These are phyloP conservation scores for Picathartes gymnocephalus DNA, from an alignment of 2,113 vertebrate genomes.

Conservation along the genomic window DNA sequence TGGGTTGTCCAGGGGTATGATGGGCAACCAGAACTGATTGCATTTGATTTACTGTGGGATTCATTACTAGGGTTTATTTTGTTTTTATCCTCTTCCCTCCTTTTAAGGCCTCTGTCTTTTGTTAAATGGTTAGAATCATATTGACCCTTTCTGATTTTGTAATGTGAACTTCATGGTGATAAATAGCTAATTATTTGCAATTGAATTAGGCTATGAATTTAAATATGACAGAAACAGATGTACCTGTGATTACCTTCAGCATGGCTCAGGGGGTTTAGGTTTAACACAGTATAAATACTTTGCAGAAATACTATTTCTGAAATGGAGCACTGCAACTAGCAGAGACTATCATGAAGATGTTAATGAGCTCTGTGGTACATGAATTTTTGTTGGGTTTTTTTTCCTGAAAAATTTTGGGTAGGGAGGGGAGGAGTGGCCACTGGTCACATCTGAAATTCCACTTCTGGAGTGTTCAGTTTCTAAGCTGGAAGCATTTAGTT, in stretches of 20 bases:
- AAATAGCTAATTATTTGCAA: conserved; percentile 51
- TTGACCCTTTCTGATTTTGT: neutral
- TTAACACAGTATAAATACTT: neutral
- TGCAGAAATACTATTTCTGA: neutral
- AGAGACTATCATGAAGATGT: neutral
- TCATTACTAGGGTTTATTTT: conserved; percentile 1
- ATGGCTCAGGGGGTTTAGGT: neutral
- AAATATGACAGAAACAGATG: conserved; percentile 32
- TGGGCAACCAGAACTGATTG: conserved; percentile 27
- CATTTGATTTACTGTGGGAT: conserved; percentile 1
- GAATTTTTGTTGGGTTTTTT: neutral
- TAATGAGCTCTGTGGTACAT: neutral
- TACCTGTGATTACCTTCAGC: neutral
- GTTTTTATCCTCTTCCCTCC: neutral
- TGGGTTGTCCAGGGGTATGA: neutral
- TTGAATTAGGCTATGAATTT: conserved; percentile 32
- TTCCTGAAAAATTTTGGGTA: neutral
- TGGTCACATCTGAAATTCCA: neutral
- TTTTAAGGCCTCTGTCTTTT: neutral
- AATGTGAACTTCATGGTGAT: conserved; percentile 17
- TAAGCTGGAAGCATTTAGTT: neutral
- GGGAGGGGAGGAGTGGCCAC: neutral
- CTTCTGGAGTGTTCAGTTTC: neutral
- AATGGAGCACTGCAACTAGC: neutral
- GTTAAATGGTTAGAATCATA: neutral